phyloP scores from a whole-genome alignment of 2,113 vertebrate species.

The Gavia stellata region DNA sequence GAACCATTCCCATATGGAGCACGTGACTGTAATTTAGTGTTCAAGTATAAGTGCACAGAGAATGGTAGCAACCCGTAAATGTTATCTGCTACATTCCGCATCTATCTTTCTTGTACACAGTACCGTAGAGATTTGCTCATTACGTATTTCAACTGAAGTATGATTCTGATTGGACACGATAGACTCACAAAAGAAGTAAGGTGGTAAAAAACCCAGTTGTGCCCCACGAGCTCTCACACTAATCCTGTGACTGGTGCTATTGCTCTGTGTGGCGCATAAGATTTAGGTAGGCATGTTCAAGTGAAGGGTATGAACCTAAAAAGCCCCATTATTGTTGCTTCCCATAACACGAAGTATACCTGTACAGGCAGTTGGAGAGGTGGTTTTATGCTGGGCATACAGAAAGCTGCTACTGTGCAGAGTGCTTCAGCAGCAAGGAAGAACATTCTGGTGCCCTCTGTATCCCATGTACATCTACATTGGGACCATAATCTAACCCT shows the following conservation, averaged over 20 bases:
- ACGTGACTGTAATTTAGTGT: background rate
- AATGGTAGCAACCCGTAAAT: background rate
- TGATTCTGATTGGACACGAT: background rate
- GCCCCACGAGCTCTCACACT: background rate
- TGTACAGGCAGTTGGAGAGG: background rate
- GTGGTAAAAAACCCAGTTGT: background rate
- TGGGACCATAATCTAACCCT: background rate
- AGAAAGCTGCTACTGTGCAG: background rate
- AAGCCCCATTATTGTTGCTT: background rate
- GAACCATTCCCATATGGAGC: background rate
- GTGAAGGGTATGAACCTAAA: background rate
- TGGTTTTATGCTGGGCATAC: background rate
- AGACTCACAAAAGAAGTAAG: background rate
- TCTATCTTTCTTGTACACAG: background rate
- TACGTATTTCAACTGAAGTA: background rate
- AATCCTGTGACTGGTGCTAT: background rate
- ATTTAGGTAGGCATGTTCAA: background rate
- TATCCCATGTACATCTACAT: background rate
- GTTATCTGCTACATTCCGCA: background rate
- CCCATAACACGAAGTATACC: background rate
- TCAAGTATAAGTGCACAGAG: background rate
- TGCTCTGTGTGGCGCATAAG: background rate
- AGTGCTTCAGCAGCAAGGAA: background rate
- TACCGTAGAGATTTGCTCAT: background rate
- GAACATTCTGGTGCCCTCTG: background rate